Evolutionary conservation across 2,113 vertebrate species (phyloP).

Genomic region (Gnathochromis pfefferi): DNA sequence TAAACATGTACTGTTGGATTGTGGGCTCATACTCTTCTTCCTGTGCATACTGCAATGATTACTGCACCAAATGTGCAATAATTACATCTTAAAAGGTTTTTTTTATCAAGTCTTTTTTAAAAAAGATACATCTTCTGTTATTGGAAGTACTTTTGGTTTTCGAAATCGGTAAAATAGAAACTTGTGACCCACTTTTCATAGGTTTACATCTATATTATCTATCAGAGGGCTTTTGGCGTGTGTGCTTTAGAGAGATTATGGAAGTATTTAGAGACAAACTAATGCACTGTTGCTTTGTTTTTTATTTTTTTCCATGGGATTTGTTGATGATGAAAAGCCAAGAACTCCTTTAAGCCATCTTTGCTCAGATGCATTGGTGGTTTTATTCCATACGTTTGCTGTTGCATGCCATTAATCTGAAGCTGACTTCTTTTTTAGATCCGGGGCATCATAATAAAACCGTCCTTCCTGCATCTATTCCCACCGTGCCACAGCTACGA

Average conservation of each 20-base stretch:
- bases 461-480: slow-evolving; percentile 78
- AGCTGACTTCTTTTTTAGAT: slow-evolving; percentile 68
- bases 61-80: background rate
- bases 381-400: background rate
- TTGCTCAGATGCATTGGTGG: background rate
- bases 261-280: background rate
- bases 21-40: background rate
- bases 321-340: background rate
- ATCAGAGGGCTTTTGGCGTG: background rate
- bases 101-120: background rate
- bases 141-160: background rate
- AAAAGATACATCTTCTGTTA: background rate
- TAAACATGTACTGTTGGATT: background rate
- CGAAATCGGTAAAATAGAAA: background rate
- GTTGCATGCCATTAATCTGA: background rate
- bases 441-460: slow-evolving; percentile 76
- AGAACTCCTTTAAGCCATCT: background rate
- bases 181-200: background rate
- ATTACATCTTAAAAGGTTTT: background rate
- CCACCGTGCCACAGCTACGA: slow-evolving; percentile 84
- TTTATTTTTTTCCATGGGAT: background rate
- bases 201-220: background rate
- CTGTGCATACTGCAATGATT: background rate
- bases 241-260: background rate
- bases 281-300: background rate